A percentile compares a stretch with the other conserved stretches of the same genome.
Evolutionary conservation across 1,140 invertebrate genomes (phyloP).

Genomic region (Apis dorsata): DNA sequence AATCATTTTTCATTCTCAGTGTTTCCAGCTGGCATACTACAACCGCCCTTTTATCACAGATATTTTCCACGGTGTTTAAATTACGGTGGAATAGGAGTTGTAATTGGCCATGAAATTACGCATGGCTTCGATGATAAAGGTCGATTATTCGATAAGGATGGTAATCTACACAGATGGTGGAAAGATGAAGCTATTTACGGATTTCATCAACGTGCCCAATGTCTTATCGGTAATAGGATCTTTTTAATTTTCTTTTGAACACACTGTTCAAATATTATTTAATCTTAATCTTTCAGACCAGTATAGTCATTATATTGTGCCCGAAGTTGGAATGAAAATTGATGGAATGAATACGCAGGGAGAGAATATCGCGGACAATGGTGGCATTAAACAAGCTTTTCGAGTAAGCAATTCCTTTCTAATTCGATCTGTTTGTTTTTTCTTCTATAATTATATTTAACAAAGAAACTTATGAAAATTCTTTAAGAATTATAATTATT

Average conservation of each 20-base stretch:
- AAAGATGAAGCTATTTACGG: slow-evolving; percentile 82
- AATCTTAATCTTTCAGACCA: slow-evolving; percentile 81
- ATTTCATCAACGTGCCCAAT: slow-evolving; percentile 87
- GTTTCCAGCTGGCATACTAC: slow-evolving; percentile 95
- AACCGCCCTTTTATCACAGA: slow-evolving; percentile 94
- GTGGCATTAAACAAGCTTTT: slow-evolving; percentile 92
- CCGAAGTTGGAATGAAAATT: slow-evolving; percentile 82
- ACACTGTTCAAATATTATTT: not conserved
- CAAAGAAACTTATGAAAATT: too few species aligned
- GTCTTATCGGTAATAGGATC: slow-evolving; percentile 86
- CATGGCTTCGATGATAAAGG: slow-evolving; percentile 87
- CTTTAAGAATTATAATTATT: not conserved
- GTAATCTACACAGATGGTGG: slow-evolving; percentile 91
- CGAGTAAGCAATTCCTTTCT: slow-evolving; percentile 78
- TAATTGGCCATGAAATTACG: slow-evolving; percentile 87
- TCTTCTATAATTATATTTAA: not conserved
- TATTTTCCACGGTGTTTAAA: slow-evolving; percentile 90
- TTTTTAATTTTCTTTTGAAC: too few species aligned
- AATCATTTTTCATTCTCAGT: slow-evolving; percentile 79
- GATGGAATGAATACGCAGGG: slow-evolving; percentile 86
- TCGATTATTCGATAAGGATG: slow-evolving; percentile 85
- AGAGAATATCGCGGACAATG: slow-evolving; percentile 95
- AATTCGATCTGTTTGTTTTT: not conserved
- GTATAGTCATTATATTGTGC: slow-evolving; percentile 84
- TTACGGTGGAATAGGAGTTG: slow-evolving; percentile 88